Evolutionary conservation across 2,888 invertebrate genomes (phyloP), one percentile per base, ranked within the genome.

Genomic region (Dasysyrphus albostriatus): DNA sequence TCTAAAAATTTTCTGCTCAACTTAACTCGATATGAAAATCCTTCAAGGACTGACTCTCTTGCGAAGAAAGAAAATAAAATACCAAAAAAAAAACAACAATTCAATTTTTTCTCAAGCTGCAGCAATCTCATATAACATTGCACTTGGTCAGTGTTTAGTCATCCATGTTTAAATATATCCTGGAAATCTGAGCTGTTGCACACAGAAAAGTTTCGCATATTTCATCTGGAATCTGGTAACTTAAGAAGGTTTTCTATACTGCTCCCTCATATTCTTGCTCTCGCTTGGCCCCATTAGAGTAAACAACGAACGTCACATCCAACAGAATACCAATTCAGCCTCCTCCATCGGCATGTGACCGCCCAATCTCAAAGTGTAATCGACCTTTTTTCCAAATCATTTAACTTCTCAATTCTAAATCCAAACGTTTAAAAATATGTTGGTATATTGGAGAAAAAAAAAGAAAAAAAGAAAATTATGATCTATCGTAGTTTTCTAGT

Each of bases 311-410:
- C 42, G 19, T 12, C 58, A 37, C 14, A 32, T 58, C 32, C 58
- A 58, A n/a, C 37, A 58, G 16, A 37, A n/a, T 32, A 16, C 34
- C 47, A 63, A 47, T 32, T 8, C 65, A 58, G 61, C 42, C 63
- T 63, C 29, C 65, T 47, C 32, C 32, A 37, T 24, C 24, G 24
- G 24, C 24, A 24, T 37, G 12, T 24, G 56, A 67, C 61, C 42
- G 58, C 72, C 58, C 75, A 58, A 63, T 61, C 61, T 61, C 19
- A 61, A 14, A 61, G 61, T 67, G 70, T 24, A 78, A 83, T 79
- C 87, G 83, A 88, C 79, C 88, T 63, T 79, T 72, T n/a, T 88
- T 88, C 88, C 88, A 75, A 88, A 49, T 88, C 79, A 88, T 88
- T 88, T 76, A 88, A 88, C 83, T 80, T 83, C 67, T 32, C 54